phyloP scores from a whole-genome alignment of 1,140 invertebrate species.

The Drosophila orena region DNA sequence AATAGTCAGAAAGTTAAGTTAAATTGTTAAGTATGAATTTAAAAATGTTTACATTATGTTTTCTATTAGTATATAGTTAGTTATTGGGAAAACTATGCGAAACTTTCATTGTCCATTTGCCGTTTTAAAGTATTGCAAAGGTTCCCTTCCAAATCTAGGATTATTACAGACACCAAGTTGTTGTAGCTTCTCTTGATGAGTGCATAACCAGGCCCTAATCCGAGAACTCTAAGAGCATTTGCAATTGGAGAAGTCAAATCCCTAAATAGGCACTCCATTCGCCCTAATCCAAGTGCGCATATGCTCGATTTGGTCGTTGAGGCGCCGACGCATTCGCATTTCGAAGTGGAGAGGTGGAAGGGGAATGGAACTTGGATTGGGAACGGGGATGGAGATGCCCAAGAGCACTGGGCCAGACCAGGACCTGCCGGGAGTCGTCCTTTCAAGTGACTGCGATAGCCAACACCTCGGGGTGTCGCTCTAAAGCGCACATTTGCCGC shows the following conservation, averaged over 20 bases:
- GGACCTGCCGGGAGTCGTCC: constrained; percentile 30
- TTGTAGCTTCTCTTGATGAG: too few relatives aligned
- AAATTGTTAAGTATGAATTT: too few relatives aligned
- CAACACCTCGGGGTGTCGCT: constrained; percentile 82
- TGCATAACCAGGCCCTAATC: not conserved
- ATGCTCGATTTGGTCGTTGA: constrained; percentile 58
- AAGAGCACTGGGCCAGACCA: not conserved
- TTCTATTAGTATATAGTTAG: too few relatives aligned
- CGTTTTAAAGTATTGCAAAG: too few relatives aligned
- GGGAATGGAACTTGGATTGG: not conserved
- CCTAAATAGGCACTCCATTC: constrained; percentile 19
- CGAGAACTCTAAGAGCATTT: constrained; percentile 1
- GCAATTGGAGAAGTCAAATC: constrained; percentile 32
- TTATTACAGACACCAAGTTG: too few relatives aligned
- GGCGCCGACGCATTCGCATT: constrained; percentile 6
- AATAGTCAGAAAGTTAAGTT: too few relatives aligned
- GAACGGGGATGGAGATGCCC: too few relatives aligned
- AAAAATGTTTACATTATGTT: too few relatives aligned
- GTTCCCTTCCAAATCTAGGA: too few relatives aligned
- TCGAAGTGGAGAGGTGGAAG: not conserved
- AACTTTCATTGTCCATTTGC: too few relatives aligned
- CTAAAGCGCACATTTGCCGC: constrained; percentile 67
- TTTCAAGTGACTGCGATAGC: constrained; percentile 68
- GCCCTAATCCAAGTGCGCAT: constrained; percentile 68
- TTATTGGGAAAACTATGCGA: too few relatives aligned